Base-by-base conservation (phyloP, 2,113 vertebrate species). In the Xiphorhynchus elegans region DNA sequence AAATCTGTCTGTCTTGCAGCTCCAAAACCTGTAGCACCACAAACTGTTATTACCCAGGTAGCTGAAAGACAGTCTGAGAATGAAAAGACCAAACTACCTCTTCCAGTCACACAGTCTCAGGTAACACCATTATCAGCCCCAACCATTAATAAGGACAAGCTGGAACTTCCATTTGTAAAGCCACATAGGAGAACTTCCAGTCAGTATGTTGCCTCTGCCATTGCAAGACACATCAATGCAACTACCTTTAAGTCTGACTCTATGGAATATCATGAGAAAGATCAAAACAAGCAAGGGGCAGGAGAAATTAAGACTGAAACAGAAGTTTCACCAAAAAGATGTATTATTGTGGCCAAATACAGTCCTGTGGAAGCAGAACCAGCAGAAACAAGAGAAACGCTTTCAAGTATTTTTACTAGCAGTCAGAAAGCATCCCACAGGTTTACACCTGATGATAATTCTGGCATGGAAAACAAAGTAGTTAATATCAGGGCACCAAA, bases 131-230 rank as follows among this genome's bases (percentile, higher is more conserved):
- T 83, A 70, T 93, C 92, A 75, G 74, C 81, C 23, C 87, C 95
- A 60, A 8, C 83, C 6, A 5, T 94, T 33, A 94, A 78, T 60
- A 78, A 97, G 63, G 69, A 95, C 29, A 98, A 96, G 77, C 96
- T 96, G 74, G 98, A 98, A 49, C 88, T 98, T 60, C 97, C 96
- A 1, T 99, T 99, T 83, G 94, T 99, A 17, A 99, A 98, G 96
- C 98, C 98, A 14, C 97, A 98, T 10, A 98, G 98, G 74, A 98
- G 99, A 96, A 99, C 99, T 7, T 99, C 99, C 62, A 99, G 99
- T 95, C 99, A 99, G 73, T 99, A 99, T 9, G 98, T 99, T 91
- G 99, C 99, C 10, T 99, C 99, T 78, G 99, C 98, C 52, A 99
- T 99, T 92, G 95, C 97, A 89, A 99, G 97, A 97, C 97, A 98